phyloP scores from a whole-genome alignment of 2,113 vertebrate genomes.

The Gyps fulvus region DNA sequence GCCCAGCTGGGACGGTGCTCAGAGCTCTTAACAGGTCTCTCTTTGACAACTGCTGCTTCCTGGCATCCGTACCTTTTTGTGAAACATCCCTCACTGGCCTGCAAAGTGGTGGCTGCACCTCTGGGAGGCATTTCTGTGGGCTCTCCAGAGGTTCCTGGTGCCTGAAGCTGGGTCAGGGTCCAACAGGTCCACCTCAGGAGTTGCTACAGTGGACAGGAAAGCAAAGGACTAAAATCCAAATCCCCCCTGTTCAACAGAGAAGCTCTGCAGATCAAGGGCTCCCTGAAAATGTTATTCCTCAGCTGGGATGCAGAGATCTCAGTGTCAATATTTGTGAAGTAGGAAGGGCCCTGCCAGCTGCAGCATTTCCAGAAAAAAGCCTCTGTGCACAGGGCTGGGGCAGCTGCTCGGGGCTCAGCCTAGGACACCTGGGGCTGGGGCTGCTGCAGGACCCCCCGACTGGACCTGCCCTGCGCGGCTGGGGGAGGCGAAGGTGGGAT shows the following conservation, averaged over 20 bases:
- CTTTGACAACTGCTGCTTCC: slow-evolving; percentile 2
- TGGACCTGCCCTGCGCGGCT: background rate
- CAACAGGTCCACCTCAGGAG: background rate
- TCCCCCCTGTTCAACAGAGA: background rate
- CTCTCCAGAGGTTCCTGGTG: background rate
- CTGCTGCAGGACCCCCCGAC: background rate
- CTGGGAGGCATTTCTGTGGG: background rate
- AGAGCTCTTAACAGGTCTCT: background rate
- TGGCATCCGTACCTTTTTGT: background rate
- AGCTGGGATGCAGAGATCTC: background rate
- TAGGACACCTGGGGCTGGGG: background rate
- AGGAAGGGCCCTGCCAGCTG: slow-evolving; percentile 39
- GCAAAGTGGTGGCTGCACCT: background rate
- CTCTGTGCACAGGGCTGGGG: background rate
- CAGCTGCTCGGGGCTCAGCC: background rate
- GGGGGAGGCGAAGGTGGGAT: background rate
- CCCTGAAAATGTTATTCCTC: slow-evolving; percentile 12
- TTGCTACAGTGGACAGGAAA: background rate
- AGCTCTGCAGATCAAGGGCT: background rate
- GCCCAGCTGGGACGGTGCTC: background rate
- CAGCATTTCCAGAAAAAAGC: background rate
- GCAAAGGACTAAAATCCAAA: background rate
- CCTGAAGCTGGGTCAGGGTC: background rate
- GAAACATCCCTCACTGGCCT: background rate
- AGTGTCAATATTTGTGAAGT: slow-evolving; percentile 71